These are phyloP conservation scores for Embiotoca jacksoni DNA, from an alignment of 2,113 vertebrate genomes.

Conservation along the genomic window DNA sequence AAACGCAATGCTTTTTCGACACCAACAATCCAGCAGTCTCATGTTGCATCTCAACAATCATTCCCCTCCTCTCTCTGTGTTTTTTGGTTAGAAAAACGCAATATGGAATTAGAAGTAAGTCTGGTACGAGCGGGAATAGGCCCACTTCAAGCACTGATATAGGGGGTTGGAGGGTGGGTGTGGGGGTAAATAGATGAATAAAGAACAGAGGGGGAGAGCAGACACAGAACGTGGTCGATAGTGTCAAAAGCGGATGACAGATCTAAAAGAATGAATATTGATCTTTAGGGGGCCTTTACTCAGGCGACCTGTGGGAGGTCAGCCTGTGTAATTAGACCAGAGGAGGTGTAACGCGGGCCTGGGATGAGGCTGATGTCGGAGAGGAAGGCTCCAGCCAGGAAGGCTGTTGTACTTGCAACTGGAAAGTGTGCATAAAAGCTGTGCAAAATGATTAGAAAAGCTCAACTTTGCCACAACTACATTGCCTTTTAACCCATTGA, in stretches of 20 bases:
- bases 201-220: slow-evolving; percentile 73
- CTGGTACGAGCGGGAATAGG: slow-evolving; percentile 5
- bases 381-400: slow-evolving; percentile 16
- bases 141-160: slow-evolving; percentile 25
- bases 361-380: slow-evolving; percentile 35
- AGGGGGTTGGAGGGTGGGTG: slow-evolving; percentile 11
- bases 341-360: slow-evolving; percentile 66
- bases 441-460: not conserved
- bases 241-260: slow-evolving; percentile 89
- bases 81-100: not conserved
- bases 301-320: slow-evolving; percentile 86
- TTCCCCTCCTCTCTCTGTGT: not conserved
- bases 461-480: not conserved
- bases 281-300: slow-evolving; percentile 82
- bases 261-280: slow-evolving; percentile 91
- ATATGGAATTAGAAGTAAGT: not conserved
- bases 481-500: slow-evolving; percentile 30
- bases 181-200: slow-evolving; percentile 82
- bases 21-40: too few relatives aligned
- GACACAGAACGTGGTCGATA: slow-evolving; percentile 85
- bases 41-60: not conserved
- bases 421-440: not conserved
- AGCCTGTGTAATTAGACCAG: slow-evolving; percentile 84
- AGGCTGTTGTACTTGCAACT: slow-evolving; percentile 8
- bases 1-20: too few relatives aligned